Evolutionary conservation across 2,113 vertebrate species (phyloP).

Genomic region (Saiga tatarica): DNA sequence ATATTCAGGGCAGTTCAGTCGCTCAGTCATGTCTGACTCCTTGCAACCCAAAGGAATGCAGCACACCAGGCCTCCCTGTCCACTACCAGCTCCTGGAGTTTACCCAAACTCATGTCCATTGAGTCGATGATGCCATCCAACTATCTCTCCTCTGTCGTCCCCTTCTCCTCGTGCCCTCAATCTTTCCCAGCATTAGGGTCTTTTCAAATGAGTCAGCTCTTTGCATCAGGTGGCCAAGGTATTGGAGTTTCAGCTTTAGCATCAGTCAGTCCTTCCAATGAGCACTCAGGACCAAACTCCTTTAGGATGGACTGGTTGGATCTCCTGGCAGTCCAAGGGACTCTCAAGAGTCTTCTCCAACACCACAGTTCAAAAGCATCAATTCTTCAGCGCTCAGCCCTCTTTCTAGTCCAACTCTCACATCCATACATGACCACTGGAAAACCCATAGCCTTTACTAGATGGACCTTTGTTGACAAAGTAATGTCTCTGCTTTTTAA

Average conservation of each 20-base stretch:
- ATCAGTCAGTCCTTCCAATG: not conserved
- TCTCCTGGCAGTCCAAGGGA: not conserved
- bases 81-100: not conserved
- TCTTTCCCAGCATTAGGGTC: not conserved
- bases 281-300: not conserved
- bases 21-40: rapidly evolving
- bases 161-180: not conserved
- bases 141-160: not conserved
- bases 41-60: rapidly evolving
- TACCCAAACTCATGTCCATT: not conserved
- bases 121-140: not conserved
- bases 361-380: not conserved
- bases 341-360: not conserved
- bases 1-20: not conserved
- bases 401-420: not conserved
- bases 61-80: not conserved
- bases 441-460: not conserved
- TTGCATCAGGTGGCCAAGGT: not conserved
- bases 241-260: not conserved
- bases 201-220: not conserved
- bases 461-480: not conserved
- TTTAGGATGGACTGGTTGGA: not conserved
- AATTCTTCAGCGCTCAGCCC: rapidly evolving
- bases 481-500: not conserved
- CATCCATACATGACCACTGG: not conserved